Evolutionary conservation across 2,113 vertebrate species (phyloP), one percentile per base, ranked within the genome.

Genomic region (Microtus montanus): DNA sequence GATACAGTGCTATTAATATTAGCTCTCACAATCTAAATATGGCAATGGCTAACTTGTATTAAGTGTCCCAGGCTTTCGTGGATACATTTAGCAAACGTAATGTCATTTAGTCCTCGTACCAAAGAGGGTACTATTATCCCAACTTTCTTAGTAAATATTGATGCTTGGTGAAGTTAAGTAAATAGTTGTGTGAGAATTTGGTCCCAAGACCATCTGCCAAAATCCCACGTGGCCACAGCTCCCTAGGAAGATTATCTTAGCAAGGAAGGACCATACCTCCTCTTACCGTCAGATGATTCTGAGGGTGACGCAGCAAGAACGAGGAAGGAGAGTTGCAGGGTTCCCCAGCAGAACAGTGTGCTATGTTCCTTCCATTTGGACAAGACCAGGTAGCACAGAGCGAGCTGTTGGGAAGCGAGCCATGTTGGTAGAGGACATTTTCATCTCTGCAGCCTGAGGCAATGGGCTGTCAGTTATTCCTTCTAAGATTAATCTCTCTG

Each of bases 371-470:
- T 96, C 96, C 87, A 44, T 93, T 95, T 63, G 47, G 93, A 96
- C 94, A 78, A 96, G 83, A 84, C 78, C 68, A 78, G 95, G 77
- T 96, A 97, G 92, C 92, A 73, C 64, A 94, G 52, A 88, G 61
- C 47, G n/a, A 87, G 71, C 96, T 93, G 95, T 68, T 98, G 24
- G 80, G 38, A 49, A 93, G 91, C 87, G 89, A 98, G 97, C 98
- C 96, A 96, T 94, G 95, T 98, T 97, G 97, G 95, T 47, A 96
- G 97, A 97, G 94, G 93, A 95, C 71, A 96, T 98, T 98, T 97
- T 96, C 97, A 98, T 97, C 95, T 96, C 84, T 0, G 22, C 90
- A 0, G 93, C 98, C 97, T 86, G 95, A 93, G 96, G 98, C 98
- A 96, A 94, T 82, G 74, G 95, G 68, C 71, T 97, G 94, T 93